Conservation (phyloP, 2,797 vertebrate genomes). For the Sternotherus odoratus region DNA sequence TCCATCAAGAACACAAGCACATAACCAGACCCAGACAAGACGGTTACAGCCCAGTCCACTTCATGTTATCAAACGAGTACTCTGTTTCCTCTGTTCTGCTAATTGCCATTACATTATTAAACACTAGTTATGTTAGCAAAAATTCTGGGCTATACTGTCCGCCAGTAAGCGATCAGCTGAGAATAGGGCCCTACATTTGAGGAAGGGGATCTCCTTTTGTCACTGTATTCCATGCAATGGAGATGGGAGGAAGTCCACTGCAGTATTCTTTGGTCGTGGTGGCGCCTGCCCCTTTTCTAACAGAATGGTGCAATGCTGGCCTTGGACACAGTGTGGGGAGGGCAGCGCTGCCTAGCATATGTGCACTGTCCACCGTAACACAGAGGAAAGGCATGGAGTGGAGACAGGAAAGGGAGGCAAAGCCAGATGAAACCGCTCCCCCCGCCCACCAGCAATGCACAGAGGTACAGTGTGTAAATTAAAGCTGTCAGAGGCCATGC, state of each 20-base stretch:
- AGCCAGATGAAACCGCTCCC: background rate
- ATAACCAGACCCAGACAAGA: background rate
- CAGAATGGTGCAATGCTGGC: fast-evolving
- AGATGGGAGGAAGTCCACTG: background rate
- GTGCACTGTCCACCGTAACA: background rate
- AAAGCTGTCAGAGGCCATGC: background rate
- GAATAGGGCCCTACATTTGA: background rate
- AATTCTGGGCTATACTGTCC: background rate
- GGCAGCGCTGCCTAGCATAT: background rate
- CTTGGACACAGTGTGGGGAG: background rate
- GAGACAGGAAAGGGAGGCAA: fast-evolving
- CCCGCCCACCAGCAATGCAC: background rate
- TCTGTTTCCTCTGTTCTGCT: background rate
- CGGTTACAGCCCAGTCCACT: background rate
- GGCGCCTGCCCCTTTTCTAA: background rate
- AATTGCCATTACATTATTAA: background rate
- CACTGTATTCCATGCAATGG: background rate
- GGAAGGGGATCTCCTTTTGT: background rate
- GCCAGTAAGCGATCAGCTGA: background rate
- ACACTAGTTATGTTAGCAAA: background rate
- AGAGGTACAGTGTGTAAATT: background rate
- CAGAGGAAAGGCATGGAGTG: background rate
- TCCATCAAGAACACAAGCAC: background rate
- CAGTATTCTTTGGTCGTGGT: background rate
- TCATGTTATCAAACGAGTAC: background rate